A percentile compares a stretch with the other conserved stretches of the same genome.
Conservation (phyloP, 2,113 vertebrate genomes). For the Plotosus lineatus region DNA sequence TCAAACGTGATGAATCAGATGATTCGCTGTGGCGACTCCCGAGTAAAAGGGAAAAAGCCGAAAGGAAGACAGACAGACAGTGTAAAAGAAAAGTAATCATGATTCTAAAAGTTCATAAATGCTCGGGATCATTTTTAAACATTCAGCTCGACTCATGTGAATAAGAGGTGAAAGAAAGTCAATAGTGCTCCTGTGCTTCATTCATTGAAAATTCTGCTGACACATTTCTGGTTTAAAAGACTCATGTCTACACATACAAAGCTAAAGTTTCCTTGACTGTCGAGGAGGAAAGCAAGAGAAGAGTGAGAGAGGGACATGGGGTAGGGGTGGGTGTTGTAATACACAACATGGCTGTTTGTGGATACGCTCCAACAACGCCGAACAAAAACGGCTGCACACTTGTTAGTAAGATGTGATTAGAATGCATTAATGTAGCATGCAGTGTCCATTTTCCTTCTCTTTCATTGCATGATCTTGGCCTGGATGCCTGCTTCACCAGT, state of each 20-base stretch:
- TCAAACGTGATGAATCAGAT: too few species aligned
- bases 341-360: background rate
- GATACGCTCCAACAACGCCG: background rate
- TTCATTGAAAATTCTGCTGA: slow-evolving; percentile 56
- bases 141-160: too few species aligned
- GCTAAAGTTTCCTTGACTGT: background rate
- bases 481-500: slow-evolving; percentile 12
- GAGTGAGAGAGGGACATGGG: background rate
- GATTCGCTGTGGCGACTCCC: too few species aligned
- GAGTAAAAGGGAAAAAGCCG: too few species aligned
- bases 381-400: background rate
- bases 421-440: slow-evolving; percentile 9
- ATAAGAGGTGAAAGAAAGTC: too few species aligned
- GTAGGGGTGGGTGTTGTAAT: background rate
- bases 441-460: background rate
- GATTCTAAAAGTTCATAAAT: too few species aligned
- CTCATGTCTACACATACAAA: slow-evolving; percentile 28
- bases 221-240: slow-evolving; percentile 38
- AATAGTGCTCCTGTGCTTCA: background rate
- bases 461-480: background rate
- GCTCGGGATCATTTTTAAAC: too few species aligned
- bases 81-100: too few species aligned
- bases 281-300: background rate
- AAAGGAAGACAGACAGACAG: too few species aligned
- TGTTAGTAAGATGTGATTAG: slow-evolving; percentile 5